These are phyloP conservation scores for Patella pellucida DNA, from an alignment of 2,888 invertebrate species.

Conservation along the genomic window DNA sequence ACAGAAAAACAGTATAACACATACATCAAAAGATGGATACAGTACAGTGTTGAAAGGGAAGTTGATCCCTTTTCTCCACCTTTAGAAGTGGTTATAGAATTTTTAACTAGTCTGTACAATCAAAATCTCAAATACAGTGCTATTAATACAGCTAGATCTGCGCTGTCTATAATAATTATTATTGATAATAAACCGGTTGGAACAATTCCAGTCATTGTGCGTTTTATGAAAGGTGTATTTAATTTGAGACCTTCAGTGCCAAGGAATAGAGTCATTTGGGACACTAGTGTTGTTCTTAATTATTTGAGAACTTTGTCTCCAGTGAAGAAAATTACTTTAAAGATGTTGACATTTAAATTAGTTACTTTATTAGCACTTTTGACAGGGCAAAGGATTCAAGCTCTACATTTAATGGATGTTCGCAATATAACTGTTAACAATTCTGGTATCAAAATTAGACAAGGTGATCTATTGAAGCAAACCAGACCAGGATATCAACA, in stretches of 20 bases:
- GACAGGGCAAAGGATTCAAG: background rate
- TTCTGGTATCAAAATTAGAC: background rate
- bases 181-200: background rate
- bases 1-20: constrained; percentile 19
- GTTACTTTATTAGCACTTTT: background rate
- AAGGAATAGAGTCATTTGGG: background rate
- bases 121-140: constrained; percentile 11
- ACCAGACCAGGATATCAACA: background rate
- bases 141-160: constrained; percentile 20
- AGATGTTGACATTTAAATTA: background rate
- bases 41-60: constrained; percentile 5
- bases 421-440: background rate
- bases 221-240: constrained; percentile 1
- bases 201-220: background rate
- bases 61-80: constrained; percentile 22
- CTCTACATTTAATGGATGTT: background rate
- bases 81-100: constrained; percentile 7
- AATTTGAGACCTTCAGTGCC: background rate
- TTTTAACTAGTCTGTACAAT: constrained; percentile 13
- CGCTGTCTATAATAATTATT: constrained; percentile 11
- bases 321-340: background rate
- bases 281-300: background rate
- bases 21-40: constrained; percentile 20
- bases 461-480: constrained; percentile 3
- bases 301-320: background rate